Conservation (phyloP, 2,797 vertebrate species). For the Trichosurus vulpecula region DNA sequence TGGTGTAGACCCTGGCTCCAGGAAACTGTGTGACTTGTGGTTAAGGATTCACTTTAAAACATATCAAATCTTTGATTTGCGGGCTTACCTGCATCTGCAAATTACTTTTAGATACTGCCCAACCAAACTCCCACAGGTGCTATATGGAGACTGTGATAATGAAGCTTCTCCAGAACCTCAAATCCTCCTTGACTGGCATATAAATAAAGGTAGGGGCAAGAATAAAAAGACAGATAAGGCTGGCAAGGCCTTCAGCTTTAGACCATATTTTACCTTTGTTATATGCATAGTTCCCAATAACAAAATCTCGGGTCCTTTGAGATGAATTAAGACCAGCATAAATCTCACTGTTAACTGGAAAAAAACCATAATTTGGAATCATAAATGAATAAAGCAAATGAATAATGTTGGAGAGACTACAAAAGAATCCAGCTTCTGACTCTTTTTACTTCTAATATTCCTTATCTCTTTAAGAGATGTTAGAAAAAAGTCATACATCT, state of each 20-base stretch:
- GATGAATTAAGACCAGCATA: neutral
- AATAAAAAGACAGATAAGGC: neutral
- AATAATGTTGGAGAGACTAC: fast-evolving
- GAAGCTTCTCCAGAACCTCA: neutral
- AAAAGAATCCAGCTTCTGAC: neutral
- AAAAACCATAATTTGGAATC: neutral
- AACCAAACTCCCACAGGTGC: neutral
- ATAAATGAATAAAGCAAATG: neutral
- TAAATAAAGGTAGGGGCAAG: neutral
- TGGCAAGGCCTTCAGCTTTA: neutral
- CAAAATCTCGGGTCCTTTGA: neutral
- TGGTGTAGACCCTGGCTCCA: too few species aligned
- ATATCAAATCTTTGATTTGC: too few species aligned
- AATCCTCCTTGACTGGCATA: neutral
- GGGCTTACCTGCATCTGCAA: too few species aligned
- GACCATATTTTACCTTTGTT: neutral
- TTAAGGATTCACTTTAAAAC: too few species aligned
- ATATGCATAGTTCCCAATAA: neutral
- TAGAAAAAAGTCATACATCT: neutral
- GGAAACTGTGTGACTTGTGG: too few species aligned
- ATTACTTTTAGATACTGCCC: neutral
- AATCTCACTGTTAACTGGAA: neutral
- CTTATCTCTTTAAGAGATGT: neutral
- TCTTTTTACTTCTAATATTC: neutral
- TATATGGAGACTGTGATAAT: neutral